These are phyloP conservation scores for Arctocebus calabarensis DNA, from an alignment of 2,797 vertebrate genomes.

Conservation along the genomic window DNA sequence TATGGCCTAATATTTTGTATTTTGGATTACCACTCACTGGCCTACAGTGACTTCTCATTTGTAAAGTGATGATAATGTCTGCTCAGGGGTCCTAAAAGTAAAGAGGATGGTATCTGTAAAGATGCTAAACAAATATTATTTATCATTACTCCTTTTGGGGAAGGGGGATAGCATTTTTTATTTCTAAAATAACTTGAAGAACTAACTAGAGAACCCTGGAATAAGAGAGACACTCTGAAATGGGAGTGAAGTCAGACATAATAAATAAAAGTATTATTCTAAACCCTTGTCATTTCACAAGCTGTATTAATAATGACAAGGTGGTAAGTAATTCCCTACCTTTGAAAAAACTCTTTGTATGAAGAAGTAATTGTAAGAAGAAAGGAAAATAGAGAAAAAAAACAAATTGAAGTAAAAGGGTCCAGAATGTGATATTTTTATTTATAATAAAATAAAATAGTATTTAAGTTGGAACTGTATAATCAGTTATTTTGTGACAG, in stretches of 20 bases:
- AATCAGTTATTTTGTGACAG: background rate
- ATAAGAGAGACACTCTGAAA: background rate
- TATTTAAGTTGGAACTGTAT: conserved; percentile 32
- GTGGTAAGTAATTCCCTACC: background rate
- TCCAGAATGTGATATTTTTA: background rate
- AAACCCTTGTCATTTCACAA: background rate
- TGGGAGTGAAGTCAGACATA: background rate
- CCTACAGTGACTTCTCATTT: background rate
- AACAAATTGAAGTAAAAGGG: background rate
- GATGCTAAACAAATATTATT: background rate
- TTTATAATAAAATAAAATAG: background rate
- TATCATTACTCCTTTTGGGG: background rate
- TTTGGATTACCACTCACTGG: background rate
- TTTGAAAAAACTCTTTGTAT: background rate
- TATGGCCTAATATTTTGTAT: background rate
- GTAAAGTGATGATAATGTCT: background rate
- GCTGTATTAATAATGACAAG: background rate
- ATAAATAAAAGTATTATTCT: background rate
- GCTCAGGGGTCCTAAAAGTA: background rate
- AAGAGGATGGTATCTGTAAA: background rate
- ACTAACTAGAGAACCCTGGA: background rate
- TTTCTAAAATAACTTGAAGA: background rate
- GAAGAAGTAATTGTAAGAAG: background rate
- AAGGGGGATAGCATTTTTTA: background rate
- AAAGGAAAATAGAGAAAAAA: background rate